A percentile compares a stretch with the other conserved stretches of the same genome.
Conservation (phyloP, 2,797 vertebrate species). For the Numenius phaeopus region DNA sequence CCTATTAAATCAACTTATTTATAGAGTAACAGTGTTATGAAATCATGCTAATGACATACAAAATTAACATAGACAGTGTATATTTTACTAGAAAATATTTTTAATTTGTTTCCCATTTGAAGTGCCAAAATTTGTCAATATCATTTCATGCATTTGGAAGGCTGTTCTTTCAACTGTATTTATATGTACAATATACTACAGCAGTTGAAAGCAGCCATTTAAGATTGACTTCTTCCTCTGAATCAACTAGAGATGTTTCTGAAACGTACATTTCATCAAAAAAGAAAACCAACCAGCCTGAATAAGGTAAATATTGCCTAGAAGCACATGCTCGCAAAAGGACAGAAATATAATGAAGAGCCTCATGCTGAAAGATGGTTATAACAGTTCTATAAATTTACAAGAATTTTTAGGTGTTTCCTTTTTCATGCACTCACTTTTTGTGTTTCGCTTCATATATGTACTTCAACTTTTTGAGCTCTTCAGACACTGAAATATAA, state of each 20-base stretch:
- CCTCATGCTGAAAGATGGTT: neutral
- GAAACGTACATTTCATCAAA: constrained; percentile 10
- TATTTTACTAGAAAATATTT: neutral
- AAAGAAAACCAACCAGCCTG: neutral
- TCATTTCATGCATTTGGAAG: neutral
- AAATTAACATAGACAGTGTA: neutral
- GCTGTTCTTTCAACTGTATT: neutral
- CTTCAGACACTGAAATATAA: neutral
- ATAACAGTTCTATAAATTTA: constrained; percentile 1
- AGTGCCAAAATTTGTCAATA: neutral
- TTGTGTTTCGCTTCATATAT: neutral
- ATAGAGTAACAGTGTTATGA: neutral
- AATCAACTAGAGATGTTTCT: neutral
- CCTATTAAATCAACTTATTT: neutral
- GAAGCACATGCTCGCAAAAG: neutral
- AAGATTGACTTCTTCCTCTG: constrained; percentile 1
- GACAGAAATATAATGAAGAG: neutral
- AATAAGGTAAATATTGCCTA: neutral
- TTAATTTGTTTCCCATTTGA: neutral
- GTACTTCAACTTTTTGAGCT: neutral
- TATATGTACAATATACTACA: neutral
- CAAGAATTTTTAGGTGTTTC: neutral
- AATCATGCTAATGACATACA: neutral
- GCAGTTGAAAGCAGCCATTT: neutral
- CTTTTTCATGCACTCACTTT: neutral